Base-by-base conservation (phyloP, 2,888 invertebrate genomes). In the Luperina testacea region DNA sequence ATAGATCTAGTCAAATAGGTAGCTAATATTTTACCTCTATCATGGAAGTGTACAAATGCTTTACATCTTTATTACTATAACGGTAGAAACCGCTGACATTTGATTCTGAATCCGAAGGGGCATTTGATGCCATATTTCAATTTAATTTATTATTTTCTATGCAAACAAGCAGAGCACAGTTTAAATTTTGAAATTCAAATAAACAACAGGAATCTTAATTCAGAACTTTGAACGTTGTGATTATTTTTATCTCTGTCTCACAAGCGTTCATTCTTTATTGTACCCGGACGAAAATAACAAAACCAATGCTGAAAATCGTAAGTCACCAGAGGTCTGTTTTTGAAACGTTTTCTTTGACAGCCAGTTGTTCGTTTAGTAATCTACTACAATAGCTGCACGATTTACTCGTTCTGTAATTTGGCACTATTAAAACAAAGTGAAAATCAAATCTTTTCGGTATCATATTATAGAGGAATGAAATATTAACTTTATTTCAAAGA, bases 51-150 rank as follows among this genome's bases (percentile, higher is more conserved):
- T 96, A 97, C 71, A 96, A 89, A 84, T 94, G 87, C 84, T 95
- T 95, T 59, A 95, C 92, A 83, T 94, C 92, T 88, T 94, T 94
- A 64, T 96, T 93, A 83, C 91, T 95, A 74, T 95, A 96, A n/a
- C 93, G 92, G 72, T 96, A 92, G 80, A 96, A 96, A 65, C 96
- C 95, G 86, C 96, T 96, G n/a, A 95, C 94, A 88, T 96, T 96
- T 8, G 96, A 96, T 90, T 96, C 97, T 11, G 94, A 90, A 89
- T 96, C 96, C 32, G 96, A 96, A 65, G 92, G 94, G 13, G 92
- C 93, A 83, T 92, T 88, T 17, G 96, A 95, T 85, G 93, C 91
- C 96, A 96, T 96, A 81, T 77, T 75, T 20, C 0, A 38, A 53
- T 48, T 24, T 45, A 32, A 24, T 8, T 51, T 11, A 8, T 15